phyloP scores from a whole-genome alignment of 2,113 vertebrate genomes.

The Pipa parva region DNA sequence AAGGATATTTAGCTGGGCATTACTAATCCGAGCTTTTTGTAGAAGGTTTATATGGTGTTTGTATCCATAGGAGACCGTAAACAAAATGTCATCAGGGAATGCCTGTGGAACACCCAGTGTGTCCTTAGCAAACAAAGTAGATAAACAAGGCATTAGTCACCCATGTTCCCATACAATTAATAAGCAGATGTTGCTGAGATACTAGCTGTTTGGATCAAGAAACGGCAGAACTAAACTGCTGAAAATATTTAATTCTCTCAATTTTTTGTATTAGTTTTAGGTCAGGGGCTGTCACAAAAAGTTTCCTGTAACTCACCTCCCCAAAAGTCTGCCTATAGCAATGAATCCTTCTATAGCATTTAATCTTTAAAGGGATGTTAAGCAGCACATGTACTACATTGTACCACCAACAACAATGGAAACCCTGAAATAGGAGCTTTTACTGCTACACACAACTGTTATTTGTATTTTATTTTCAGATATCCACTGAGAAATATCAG shows the following conservation, averaged over 20 bases:
- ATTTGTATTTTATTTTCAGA: too few relatives aligned
- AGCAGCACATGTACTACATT: too few relatives aligned
- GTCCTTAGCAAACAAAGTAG: neutral
- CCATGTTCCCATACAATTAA: slow-evolving; percentile 13
- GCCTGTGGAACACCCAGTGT: slow-evolving; percentile 11
- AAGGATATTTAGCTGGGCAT: neutral
- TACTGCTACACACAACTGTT: too few relatives aligned
- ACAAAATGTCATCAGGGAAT: slow-evolving; percentile 2
- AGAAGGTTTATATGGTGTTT: neutral
- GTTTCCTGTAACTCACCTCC: too few relatives aligned
- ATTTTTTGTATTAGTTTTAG: neutral
- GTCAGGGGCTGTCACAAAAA: too few relatives aligned
- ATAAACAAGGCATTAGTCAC: neutral
- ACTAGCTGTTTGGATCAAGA: neutral
- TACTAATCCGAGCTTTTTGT: neutral
- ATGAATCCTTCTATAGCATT: too few relatives aligned
- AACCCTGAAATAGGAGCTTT: too few relatives aligned
- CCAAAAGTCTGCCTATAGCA: too few relatives aligned
- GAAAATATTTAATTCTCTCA: slow-evolving; percentile 2
- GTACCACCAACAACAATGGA: too few relatives aligned
- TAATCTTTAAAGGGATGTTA: too few relatives aligned
- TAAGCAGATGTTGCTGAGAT: neutral
- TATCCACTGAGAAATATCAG: too few relatives aligned
- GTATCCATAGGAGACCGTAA: neutral
- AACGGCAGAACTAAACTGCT: neutral